Base-by-base conservation (phyloP, 2,113 vertebrate genomes). In the Pelobates fuscus region DNA sequence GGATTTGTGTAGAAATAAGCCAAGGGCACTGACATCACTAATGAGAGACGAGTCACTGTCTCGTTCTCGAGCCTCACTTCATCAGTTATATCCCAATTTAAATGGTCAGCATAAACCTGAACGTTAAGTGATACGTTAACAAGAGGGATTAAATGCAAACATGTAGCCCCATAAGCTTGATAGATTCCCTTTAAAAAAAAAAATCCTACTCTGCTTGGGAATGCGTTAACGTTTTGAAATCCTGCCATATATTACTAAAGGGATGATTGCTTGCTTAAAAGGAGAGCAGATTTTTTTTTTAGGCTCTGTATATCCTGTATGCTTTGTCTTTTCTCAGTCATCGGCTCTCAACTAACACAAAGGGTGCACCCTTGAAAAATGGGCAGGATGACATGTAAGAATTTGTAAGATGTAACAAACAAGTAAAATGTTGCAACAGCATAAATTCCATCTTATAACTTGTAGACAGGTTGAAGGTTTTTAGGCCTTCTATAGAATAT, bases 261-360 rank as follows among this genome's bases (percentile, higher is more conserved):
- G 15, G 12, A 49, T 12, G 14, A 49, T 1, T 49, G 44, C 44
- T 49, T 49, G 15, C 15, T 49, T 17, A 49, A 49, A 49, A 14
- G 44, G 44, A 49, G 3, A 10, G 10, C 32, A 37, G 32, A 37
- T 6, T 5, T 37, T 37, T 37, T n/a, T 2, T n/a, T 20, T 21
- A 20, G 44, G 8, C 25, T 20, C 46, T 67, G 18, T 52, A 52
- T 52, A 30, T 29, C 26, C 37, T 67, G 65, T 52, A 59, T 59
- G 25, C 46, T 66, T 73, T 73, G 71, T 55, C 26, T 57, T 57
- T 21, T 26, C 46, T 73, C 71, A 54, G 46, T 65, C 71, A 73
- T 37, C 71, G 52, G 71, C 52, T 64, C 46, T 41, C 46, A 8
- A 21, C 24, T 21, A 54, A 37, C 46, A 73, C 71, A 65, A 73